These are phyloP conservation scores for Glossophaga mutica DNA, from an alignment of 2,797 vertebrate species.

Conservation along the genomic window DNA sequence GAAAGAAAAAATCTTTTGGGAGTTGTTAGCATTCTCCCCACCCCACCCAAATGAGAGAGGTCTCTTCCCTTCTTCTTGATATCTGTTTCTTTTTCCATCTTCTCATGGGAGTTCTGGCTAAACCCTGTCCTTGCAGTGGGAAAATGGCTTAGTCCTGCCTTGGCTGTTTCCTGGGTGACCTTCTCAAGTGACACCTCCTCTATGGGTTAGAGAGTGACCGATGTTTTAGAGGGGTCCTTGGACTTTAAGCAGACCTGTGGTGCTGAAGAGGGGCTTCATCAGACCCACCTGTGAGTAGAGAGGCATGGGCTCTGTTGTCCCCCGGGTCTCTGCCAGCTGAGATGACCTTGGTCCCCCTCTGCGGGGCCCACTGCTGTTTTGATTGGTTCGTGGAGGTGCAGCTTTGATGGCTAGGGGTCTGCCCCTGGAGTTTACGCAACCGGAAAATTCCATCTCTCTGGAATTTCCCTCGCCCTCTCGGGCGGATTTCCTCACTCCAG, in stretches of 20 bases:
- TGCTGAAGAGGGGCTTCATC: background rate
- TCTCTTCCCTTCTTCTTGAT: background rate
- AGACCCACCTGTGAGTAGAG: background rate
- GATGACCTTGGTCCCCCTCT: background rate
- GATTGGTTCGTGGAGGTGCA: background rate
- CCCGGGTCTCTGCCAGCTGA: background rate
- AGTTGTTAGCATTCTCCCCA: background rate
- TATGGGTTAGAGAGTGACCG: background rate
- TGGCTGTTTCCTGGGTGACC: background rate
- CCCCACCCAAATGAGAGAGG: background rate
- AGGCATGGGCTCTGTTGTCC: rapidly evolving
- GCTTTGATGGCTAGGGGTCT: background rate
- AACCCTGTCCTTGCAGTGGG: background rate
- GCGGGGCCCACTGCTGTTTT: background rate
- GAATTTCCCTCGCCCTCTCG: background rate
- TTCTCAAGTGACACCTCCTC: background rate
- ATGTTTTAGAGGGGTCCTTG: background rate
- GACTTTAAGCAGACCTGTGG: background rate
- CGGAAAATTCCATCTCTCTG: background rate
- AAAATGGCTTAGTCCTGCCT: background rate
- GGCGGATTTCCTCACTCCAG: background rate
- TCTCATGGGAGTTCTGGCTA: background rate
- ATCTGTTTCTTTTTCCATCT: background rate
- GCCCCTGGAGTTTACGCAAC: background rate
- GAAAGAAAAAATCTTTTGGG: background rate